A percentile compares a stretch with the other conserved stretches of the same genome.
phyloP scores from a whole-genome alignment of 1,140 invertebrate species.

The Eriosoma lanigerum region DNA sequence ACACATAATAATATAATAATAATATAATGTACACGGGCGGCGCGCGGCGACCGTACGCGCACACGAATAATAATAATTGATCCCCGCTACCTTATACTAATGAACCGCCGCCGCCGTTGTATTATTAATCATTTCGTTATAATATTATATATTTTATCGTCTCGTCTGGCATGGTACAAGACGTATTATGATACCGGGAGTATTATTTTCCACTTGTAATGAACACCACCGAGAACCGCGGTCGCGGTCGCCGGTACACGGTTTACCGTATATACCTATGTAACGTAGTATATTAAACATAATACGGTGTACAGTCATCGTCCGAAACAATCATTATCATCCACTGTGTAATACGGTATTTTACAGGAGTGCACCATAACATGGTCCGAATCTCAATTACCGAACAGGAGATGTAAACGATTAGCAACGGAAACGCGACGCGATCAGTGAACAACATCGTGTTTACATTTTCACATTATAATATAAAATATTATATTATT shows the following conservation, averaged over 20 bases:
- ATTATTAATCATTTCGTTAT: slow-evolving; percentile 40
- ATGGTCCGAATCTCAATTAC: slow-evolving; percentile 26
- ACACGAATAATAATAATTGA: slow-evolving; percentile 22
- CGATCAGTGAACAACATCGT: too few relatives aligned
- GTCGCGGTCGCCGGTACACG: too few relatives aligned
- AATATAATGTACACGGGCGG: neutral
- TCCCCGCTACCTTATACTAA: slow-evolving; percentile 32
- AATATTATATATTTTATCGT: neutral
- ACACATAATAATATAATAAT: neutral
- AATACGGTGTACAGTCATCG: neutral
- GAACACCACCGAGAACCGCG: slow-evolving; percentile 9
- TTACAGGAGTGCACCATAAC: neutral
- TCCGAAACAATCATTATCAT: slow-evolving; percentile 30
- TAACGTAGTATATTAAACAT: too few relatives aligned
- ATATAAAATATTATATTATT: too few relatives aligned
- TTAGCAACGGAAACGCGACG: neutral
- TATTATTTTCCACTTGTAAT: slow-evolving; percentile 38
- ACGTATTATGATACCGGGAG: neutral
- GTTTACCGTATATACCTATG: neutral
- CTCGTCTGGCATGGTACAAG: neutral
- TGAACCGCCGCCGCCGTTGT: slow-evolving; percentile 20
- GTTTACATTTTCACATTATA: too few relatives aligned
- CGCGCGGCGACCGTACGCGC: too few relatives aligned
- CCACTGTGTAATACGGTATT: neutral
- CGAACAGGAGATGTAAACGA: neutral